phyloP scores from a whole-genome alignment of 1,140 invertebrate species.

The Phortica variegata region DNA sequence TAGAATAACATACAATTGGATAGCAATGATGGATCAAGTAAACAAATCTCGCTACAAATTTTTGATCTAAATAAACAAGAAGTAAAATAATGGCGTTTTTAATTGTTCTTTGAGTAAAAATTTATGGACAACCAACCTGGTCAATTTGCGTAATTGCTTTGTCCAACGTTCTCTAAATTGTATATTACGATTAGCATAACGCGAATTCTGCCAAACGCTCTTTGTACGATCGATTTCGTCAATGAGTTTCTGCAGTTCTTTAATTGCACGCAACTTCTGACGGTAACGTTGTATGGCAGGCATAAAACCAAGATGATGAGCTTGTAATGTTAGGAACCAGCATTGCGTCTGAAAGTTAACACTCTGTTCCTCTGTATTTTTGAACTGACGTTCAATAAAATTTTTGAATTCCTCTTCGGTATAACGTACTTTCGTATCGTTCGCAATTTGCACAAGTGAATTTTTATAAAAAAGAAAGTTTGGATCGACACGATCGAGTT shows the following conservation, averaged over 20 bases:
- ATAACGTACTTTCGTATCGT: conserved; percentile 83
- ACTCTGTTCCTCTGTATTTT: conserved; percentile 47
- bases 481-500: conserved; percentile 80
- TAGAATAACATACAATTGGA: conserved; percentile 83
- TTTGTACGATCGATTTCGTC: conserved; percentile 82
- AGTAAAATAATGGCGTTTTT: background rate
- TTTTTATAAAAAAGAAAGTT: conserved; percentile 85
- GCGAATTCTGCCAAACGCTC: conserved; percentile 78
- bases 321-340: conserved; percentile 93
- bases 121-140: conserved; percentile 56
- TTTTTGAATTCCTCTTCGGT: conserved; percentile 76
- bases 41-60: conserved; percentile 82
- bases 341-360: conserved; percentile 93
- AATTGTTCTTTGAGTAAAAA: background rate
- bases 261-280: conserved; percentile 74
- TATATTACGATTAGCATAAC: conserved; percentile 73
- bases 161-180: conserved; percentile 85
- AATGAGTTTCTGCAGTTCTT: conserved; percentile 88
- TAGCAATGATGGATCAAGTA: conserved; percentile 80
- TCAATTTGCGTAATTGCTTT: conserved; percentile 73
- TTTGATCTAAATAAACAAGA: conserved; percentile 65
- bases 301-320: conserved; percentile 86
- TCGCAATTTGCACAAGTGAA: conserved; percentile 73
- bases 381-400: conserved; percentile 62
- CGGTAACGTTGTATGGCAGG: conserved; percentile 88